Percentiles rank a stretch among this genome's conserved stretches.
These are phyloP conservation scores for Notamacropus eugenii DNA, from an alignment of 2,797 vertebrate genomes.

Conservation along the genomic window DNA sequence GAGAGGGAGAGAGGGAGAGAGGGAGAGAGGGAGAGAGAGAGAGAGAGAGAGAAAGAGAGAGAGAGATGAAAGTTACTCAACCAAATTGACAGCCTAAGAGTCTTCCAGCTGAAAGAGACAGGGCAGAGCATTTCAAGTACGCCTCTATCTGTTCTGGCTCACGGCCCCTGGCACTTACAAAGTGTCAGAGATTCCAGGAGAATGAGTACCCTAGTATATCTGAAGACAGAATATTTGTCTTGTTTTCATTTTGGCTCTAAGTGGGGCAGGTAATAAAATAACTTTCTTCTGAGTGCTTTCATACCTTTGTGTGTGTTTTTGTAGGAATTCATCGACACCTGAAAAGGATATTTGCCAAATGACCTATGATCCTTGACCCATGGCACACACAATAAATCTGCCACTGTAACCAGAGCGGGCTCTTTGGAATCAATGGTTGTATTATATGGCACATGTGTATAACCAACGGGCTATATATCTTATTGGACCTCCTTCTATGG, in stretches of 20 bases:
- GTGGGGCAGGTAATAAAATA: slow-evolving; percentile 78
- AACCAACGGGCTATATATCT: slow-evolving; percentile 75
- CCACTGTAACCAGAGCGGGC: slow-evolving; percentile 76
- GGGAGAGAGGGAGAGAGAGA: too few relatives aligned
- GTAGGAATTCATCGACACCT: slow-evolving; percentile 81
- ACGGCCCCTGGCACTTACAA: slow-evolving; percentile 31
- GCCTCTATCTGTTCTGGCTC: slow-evolving; percentile 33
- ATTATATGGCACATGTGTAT: slow-evolving; percentile 79
- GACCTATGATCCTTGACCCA: slow-evolving; percentile 82
- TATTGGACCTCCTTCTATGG: slow-evolving; percentile 64
- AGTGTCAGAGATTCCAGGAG: slow-evolving; percentile 48
- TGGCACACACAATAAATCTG: slow-evolving; percentile 82
- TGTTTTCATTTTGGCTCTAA: slow-evolving; percentile 78
- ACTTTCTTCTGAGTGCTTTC: slow-evolving; percentile 76
- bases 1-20: background rate
- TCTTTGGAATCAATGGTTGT: slow-evolving; percentile 79
- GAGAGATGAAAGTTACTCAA: slow-evolving; percentile 14
- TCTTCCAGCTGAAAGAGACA: slow-evolving; percentile 32
- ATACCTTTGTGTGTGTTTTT: slow-evolving; percentile 80
- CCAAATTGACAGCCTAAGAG: slow-evolving; percentile 33
- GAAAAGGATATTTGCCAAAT: slow-evolving; percentile 84
- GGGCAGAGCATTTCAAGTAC: slow-evolving; percentile 64
- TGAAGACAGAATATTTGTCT: slow-evolving; percentile 76
- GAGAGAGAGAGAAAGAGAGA: too few relatives aligned
- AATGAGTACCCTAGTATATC: slow-evolving; percentile 56